These are phyloP conservation scores for Pomatorhinus ruficollis DNA, from an alignment of 2,113 vertebrate species.

Conservation along the genomic window DNA sequence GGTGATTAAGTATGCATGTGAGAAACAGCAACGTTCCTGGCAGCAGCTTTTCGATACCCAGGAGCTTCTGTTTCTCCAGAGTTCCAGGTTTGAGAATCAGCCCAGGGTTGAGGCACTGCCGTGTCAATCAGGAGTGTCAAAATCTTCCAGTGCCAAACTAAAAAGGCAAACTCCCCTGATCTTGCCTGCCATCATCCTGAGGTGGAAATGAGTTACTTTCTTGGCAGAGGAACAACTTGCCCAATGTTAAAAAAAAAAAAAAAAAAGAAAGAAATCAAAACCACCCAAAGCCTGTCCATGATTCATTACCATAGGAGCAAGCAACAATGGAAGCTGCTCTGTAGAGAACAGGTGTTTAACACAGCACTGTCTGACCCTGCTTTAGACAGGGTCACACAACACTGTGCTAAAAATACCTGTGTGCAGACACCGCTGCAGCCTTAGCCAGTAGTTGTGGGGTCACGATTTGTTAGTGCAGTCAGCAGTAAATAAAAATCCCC, in stretches of 20 bases:
- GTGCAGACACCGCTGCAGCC: neutral
- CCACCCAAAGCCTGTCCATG: neutral
- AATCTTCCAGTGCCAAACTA: neutral
- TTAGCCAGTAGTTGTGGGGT: neutral
- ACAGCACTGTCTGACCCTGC: neutral
- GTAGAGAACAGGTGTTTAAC: neutral
- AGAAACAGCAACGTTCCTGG: neutral
- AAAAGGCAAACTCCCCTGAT: neutral
- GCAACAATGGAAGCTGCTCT: neutral
- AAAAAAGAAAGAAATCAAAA: neutral
- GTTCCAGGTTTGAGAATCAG: neutral
- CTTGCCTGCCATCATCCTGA: neutral
- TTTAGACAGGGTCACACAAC: neutral
- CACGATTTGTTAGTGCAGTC: neutral
- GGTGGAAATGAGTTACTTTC: conserved; percentile 4
- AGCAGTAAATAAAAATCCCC: neutral
- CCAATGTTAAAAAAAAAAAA: neutral
- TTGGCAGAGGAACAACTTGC: neutral
- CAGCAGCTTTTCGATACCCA: neutral
- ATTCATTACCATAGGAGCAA: neutral
- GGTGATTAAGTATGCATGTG: neutral
- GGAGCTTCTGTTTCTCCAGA: neutral
- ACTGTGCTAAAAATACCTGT: neutral
- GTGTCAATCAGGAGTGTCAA: neutral
- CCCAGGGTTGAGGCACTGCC: neutral